phyloP scores from a whole-genome alignment of 92 coral and sea anemone genomes.

The Actinernus sp. region DNA sequence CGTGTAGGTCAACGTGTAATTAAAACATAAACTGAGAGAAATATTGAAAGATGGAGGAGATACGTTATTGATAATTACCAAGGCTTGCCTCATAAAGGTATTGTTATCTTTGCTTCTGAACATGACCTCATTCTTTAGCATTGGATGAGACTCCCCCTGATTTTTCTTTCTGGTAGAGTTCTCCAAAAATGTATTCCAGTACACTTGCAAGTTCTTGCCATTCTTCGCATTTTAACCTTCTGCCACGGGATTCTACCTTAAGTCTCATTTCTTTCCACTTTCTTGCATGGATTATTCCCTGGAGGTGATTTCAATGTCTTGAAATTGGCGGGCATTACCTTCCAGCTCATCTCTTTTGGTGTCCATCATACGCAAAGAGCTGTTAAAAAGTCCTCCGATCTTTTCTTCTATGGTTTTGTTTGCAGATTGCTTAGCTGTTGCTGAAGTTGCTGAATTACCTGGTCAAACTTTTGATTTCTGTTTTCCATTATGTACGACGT shows the following conservation, averaged over 20 bases:
- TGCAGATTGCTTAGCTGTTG: too few relatives aligned
- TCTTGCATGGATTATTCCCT: slow-evolving; percentile 6
- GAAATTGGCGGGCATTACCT: too few relatives aligned
- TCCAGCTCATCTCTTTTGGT: slow-evolving; percentile 29
- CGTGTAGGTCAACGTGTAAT: slow-evolving; percentile 34
- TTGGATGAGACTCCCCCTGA: slow-evolving; percentile 33
- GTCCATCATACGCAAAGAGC: slow-evolving; percentile 19
- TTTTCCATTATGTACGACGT: too few relatives aligned
- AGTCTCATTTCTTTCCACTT: slow-evolving; percentile 19
- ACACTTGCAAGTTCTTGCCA: too few relatives aligned
- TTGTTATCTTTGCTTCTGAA: slow-evolving; percentile 32
- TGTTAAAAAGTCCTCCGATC: too few relatives aligned
- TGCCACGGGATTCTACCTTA: slow-evolving; percentile 5
- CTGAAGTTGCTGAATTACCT: too few relatives aligned
- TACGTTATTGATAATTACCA: slow-evolving; percentile 13
- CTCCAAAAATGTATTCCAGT: too few relatives aligned
- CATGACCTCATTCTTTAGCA: slow-evolving; percentile 4
- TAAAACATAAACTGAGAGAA: too few relatives aligned
- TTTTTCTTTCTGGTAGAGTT: neutral
- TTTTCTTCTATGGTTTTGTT: too few relatives aligned
- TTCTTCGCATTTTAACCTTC: slow-evolving; percentile 21
- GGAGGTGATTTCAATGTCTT: too few relatives aligned
- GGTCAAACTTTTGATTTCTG: slow-evolving; percentile 15
- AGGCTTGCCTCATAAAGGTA: slow-evolving; percentile 23
- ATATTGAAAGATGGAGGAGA: slow-evolving; percentile 27